Conservation (phyloP, 2,888 invertebrate genomes). For the Drosophila glabriapex region DNA sequence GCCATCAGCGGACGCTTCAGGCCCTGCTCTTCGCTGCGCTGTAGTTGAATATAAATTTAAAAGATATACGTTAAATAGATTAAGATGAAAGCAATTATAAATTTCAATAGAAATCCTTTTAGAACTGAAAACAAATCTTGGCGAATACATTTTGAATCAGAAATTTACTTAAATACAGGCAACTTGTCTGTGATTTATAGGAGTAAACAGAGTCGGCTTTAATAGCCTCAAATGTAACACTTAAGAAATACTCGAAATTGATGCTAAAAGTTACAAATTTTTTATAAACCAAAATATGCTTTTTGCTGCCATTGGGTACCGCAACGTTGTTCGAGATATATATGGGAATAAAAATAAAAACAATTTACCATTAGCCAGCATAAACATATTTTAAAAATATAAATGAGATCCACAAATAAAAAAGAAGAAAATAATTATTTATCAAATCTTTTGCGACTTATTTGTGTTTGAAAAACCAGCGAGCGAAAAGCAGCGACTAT, state of each 20-base stretch:
- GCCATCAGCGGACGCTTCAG: slow-evolving; percentile 91
- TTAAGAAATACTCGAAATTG: background rate
- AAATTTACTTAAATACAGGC: too few species aligned
- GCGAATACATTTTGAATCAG: background rate
- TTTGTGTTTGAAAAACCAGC: background rate
- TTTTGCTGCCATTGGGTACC: background rate
- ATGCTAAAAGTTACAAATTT: background rate
- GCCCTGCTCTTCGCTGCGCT: slow-evolving; percentile 89
- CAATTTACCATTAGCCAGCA: background rate
- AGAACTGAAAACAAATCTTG: background rate
- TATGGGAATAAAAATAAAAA: background rate
- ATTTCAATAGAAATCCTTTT: background rate
- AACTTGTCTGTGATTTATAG: background rate
- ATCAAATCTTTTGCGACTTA: background rate
- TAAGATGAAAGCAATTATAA: background rate
- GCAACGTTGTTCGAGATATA: background rate
- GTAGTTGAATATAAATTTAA: background rate
- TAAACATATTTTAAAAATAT: background rate
- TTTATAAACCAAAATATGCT: background rate
- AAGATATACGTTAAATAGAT: background rate
- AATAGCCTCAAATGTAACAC: background rate
- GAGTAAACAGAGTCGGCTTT: background rate
- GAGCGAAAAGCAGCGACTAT: slow-evolving; percentile 1
- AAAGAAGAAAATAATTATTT: background rate
- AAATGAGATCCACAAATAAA: background rate